Percentiles rank a stretch among this genome's conserved stretches.
These are phyloP conservation scores for Sternotherus odoratus DNA, from an alignment of 2,797 vertebrate genomes.

Conservation along the genomic window DNA sequence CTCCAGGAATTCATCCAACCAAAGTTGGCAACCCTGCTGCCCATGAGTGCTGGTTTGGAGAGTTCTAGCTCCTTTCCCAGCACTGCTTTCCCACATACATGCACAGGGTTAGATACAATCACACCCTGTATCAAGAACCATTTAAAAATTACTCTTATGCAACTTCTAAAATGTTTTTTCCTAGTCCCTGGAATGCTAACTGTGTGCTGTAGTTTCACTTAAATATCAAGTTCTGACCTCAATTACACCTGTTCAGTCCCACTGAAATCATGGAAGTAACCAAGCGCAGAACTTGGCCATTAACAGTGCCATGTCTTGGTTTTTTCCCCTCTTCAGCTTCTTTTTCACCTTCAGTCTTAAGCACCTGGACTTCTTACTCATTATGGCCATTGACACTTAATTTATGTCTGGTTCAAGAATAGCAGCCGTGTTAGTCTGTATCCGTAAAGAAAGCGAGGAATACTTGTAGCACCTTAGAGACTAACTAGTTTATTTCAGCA, in stretches of 20 bases:
- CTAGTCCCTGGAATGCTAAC: background rate
- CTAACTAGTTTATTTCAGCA: too few relatives aligned
- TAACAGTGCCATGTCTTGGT: background rate
- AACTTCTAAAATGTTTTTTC: background rate
- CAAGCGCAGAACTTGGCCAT: background rate
- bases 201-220: background rate
- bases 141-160: background rate
- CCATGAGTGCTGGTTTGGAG: background rate
- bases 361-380: background rate
- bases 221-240: background rate
- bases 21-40: too few relatives aligned
- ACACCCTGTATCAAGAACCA: background rate
- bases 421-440: too few relatives aligned
- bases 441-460: too few relatives aligned
- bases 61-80: background rate
- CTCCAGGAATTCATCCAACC: too few relatives aligned
- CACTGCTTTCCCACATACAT: background rate
- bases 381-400: background rate
- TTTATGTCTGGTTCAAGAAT: too few relatives aligned
- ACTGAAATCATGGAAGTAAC: background rate
- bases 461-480: too few relatives aligned
- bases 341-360: background rate
- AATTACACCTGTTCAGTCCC: background rate
- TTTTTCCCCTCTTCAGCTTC: accelerated
- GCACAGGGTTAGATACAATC: background rate